phyloP scores from a whole-genome alignment of 2,113 vertebrate genomes.

The Irena cyanogastra region DNA sequence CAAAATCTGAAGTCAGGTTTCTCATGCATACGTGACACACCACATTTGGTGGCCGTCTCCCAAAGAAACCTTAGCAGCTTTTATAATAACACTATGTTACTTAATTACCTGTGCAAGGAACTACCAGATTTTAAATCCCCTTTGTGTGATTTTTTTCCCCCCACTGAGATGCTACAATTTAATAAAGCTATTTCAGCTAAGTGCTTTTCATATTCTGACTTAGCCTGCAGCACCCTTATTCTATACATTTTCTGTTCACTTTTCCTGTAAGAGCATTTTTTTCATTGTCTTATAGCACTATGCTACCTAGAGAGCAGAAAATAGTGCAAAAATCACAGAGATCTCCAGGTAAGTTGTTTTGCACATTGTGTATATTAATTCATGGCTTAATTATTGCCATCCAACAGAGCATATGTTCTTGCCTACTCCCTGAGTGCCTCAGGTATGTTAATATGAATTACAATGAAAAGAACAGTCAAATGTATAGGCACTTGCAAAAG shows the following conservation, averaged over 20 bases:
- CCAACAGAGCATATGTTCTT: background rate
- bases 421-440: background rate
- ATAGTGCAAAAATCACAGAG: background rate
- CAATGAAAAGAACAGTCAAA: background rate
- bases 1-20: background rate
- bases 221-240: background rate
- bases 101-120: background rate
- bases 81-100: background rate
- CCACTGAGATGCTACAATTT: background rate
- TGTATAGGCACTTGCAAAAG: background rate
- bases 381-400: background rate
- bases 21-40: accelerated
- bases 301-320: background rate
- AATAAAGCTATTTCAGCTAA: background rate
- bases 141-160: background rate
- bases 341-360: background rate
- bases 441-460: background rate
- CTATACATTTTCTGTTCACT: background rate
- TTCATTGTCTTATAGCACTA: background rate
- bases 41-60: background rate
- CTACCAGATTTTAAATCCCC: background rate
- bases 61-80: background rate
- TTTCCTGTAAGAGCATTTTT: background rate
- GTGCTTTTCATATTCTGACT: background rate
- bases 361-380: background rate